phyloP scores from a whole-genome alignment of 2,113 vertebrate genomes.

The Phycodurus eques region DNA sequence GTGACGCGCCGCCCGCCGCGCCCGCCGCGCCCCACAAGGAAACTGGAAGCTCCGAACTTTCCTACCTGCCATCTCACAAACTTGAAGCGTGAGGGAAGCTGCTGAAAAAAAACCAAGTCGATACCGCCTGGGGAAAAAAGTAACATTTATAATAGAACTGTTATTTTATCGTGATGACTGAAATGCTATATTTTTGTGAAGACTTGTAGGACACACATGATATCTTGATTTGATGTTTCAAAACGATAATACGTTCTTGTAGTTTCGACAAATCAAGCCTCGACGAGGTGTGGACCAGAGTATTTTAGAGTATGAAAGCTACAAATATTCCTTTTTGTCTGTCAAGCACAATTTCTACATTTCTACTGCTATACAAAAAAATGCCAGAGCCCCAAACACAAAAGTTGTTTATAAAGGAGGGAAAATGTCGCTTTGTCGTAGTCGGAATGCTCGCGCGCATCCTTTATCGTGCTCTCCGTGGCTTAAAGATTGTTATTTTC shows the following conservation, averaged over 20 bases:
- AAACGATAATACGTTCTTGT: conserved; percentile 71
- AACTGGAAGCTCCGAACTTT: conserved; percentile 36
- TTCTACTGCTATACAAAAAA: conserved; percentile 58
- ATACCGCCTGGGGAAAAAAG: background rate
- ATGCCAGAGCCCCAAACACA: conserved; percentile 16
- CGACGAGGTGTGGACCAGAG: conserved; percentile 70
- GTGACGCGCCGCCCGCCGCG: conserved; percentile 60
- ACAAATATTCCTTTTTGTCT: conserved; percentile 78
- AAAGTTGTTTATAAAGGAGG: conserved; percentile 64
- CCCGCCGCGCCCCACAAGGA: conserved; percentile 28
- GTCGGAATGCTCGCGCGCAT: conserved; percentile 48
- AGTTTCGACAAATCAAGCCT: conserved; percentile 77
- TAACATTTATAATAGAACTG: conserved; percentile 77
- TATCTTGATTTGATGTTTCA: conserved; percentile 82
- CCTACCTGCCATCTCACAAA: conserved; percentile 53
- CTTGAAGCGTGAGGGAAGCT: conserved; percentile 54
- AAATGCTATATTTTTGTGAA: conserved; percentile 95
- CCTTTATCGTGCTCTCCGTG: conserved; percentile 65
- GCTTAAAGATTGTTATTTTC: conserved; percentile 63
- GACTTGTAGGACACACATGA: conserved; percentile 73
- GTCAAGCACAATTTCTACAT: conserved; percentile 85
- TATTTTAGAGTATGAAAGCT: conserved; percentile 73
- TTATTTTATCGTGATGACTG: conserved; percentile 82
- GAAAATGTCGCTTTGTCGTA: conserved; percentile 61
- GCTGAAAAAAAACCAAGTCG: conserved; percentile 12